phyloP scores from a whole-genome alignment of 2,113 vertebrate species.

The Picathartes gymnocephalus region DNA sequence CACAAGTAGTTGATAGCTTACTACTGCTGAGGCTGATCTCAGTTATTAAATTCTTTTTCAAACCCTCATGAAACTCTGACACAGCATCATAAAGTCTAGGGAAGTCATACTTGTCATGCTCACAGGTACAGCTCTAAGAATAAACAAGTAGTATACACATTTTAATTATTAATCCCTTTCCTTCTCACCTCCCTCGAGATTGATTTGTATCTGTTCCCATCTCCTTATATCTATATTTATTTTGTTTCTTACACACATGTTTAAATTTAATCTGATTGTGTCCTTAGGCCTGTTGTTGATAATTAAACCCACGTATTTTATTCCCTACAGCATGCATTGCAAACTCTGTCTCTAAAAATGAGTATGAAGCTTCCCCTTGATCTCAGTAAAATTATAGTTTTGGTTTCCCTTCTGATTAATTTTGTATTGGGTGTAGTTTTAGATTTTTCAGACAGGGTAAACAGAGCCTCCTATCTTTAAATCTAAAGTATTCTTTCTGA shows the following conservation, averaged over 20 bases:
- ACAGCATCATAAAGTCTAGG: background rate
- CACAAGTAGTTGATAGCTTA: background rate
- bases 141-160: constrained; percentile 35
- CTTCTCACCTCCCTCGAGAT: constrained; percentile 53
- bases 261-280: constrained; percentile 66
- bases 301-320: constrained; percentile 66
- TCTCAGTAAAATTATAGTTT: constrained; percentile 37
- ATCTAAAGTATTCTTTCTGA: background rate
- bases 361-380: constrained; percentile 35
- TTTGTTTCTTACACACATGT: constrained; percentile 60
- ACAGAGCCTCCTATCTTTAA: background rate
- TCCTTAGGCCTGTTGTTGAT: constrained; percentile 68
- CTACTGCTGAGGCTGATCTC: background rate
- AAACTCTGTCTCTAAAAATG: constrained; percentile 49
- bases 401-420: background rate
- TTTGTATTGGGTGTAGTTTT: background rate
- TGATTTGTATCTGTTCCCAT: constrained; percentile 53
- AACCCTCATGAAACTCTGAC: background rate
- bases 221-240: constrained; percentile 70
- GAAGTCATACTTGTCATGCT: background rate
- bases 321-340: constrained; percentile 52
- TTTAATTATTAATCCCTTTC: constrained; percentile 59
- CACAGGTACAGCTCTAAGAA: constrained; percentile 45
- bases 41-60: background rate
- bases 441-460: background rate